Evolutionary conservation across 64 coral and sea anemone genomes (phyloP), one percentile per base, ranked within the genome.

Genomic region (Platygyra sinensis): DNA sequence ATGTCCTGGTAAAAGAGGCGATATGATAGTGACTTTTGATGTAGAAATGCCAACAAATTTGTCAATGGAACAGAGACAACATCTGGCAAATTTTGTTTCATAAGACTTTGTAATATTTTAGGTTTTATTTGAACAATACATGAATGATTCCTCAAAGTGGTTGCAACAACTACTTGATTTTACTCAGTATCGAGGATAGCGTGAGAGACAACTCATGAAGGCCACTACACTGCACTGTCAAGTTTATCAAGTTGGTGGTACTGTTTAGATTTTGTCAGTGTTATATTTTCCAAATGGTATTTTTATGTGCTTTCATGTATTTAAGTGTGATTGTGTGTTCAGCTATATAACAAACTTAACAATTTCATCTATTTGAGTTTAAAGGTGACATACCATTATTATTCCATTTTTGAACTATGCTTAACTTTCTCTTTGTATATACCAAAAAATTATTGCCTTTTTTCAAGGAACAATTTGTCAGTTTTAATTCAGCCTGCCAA

Each of bases 11-110:
- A 87, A 91, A 30, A 65, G 97, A 69, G 97, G 61, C 5, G 94
- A 99, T 79, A 81, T 99, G 83, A 96, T 99, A 67, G 94, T 99
- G 60, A 82, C 87, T 61, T 99, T 96, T 79, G 88, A 99, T 78
- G 91, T 99, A 59, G 89, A 86, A 25, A 96, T 99, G 90, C 97
- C 97, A 31, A 93, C 90, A 86, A 82, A 88, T 31, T 78, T 99
- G 59, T 91, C 96, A 10, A 87, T 31, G 79, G 88, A 99, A 77
- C 94, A 99, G 78, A 99, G 87, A 74, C 75, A 94, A 14, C 73
- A 87, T 52, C 24, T 97, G 67, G 92, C 91, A 20, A 74, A 27
- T 65, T 50, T 85, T 3, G 79, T 81, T 36, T 59, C 29, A 60
- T 62, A 59, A 62, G 8, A 57, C 54, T 57, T 36, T 57, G 54